Evolutionary conservation across 2,797 vertebrate species (phyloP), one percentile per base, ranked within the genome.

Genomic region (Thaleichthys pacificus): DNA sequence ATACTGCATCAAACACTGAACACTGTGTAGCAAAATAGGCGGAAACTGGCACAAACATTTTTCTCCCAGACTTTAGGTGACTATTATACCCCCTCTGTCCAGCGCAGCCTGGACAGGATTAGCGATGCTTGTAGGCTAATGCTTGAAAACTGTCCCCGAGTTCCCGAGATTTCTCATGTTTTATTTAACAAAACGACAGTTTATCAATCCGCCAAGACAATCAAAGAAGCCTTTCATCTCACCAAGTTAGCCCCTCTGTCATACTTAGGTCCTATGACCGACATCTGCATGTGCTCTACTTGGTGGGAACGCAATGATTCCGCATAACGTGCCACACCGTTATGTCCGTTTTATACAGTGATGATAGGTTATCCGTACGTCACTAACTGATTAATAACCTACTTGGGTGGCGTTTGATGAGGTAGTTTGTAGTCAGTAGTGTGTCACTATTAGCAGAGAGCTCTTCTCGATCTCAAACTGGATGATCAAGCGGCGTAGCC

Each of bases 261-360:
- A 76, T 80, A 74, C 78, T 70, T 70, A 5, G 30, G 76, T 54
- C 82, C 78, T 72, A 77, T 80, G 86, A 81, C 80, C 77, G 85
- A 80, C 78, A 82, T 80, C 80, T 77, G 5, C 56, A 7, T 4
- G 17, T 57, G 49, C 28, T 47, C 66, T 49, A 66, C n/a, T 64
- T 49, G 17, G 49, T 57, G 66, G 17, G 49, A 24, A 57, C 11
- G 17, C 63, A 19, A n/a, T 19, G 19, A 65, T 38, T 75, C 81
- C 83, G 87, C 84, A 88, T 89, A 80, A 79, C 80, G 77, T 89
- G 11, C 38, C 1, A 42, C 8, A 42, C 87, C 87, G 89, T 84
- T 4, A 54, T 54, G 51, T 54, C 8, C 8, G 38, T 42, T 12
- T 42, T 42, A 11, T 42, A 42, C 38, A 42, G 38, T 12, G 38